Evolutionary conservation across 1,140 invertebrate species (phyloP).

Genomic region (Meloidogyne chitwoodi): DNA sequence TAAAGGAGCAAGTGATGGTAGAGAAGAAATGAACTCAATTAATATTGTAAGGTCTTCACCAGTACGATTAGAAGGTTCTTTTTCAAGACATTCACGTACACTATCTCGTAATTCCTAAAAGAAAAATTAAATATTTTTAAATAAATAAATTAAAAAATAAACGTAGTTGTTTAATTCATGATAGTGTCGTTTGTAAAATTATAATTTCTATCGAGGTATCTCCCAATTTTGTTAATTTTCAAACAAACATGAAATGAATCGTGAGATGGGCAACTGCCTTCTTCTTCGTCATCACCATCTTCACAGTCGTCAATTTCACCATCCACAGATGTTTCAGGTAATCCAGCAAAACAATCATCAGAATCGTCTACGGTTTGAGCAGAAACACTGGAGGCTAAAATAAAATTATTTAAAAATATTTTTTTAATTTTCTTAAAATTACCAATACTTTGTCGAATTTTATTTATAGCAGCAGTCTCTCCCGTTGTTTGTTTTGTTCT

Average conservation of each 20-base stretch:
- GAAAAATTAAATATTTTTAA: slow-evolving; percentile 11
- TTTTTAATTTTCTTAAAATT: neutral
- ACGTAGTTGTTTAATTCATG: too few relatives aligned
- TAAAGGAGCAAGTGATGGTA: slow-evolving; percentile 68
- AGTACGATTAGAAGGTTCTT: slow-evolving; percentile 84
- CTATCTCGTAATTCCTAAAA: slow-evolving; percentile 73
- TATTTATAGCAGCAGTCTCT: neutral
- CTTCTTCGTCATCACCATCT: slow-evolving; percentile 72
- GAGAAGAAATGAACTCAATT: slow-evolving; percentile 91
- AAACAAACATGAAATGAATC: slow-evolving; percentile 68
- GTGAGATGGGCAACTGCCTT: slow-evolving; percentile 73
- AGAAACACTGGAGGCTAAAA: neutral
- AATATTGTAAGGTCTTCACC: slow-evolving; percentile 91
- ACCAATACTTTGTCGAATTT: neutral
- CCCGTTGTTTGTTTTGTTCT: neutral
- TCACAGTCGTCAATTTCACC: slow-evolving; percentile 70
- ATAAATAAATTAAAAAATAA: too few relatives aligned
- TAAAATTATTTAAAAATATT: neutral
- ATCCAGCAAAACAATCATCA: slow-evolving; percentile 61
- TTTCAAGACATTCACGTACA: slow-evolving; percentile 91
- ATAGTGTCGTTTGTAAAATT: too few relatives aligned
- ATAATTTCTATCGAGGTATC: too few relatives aligned
- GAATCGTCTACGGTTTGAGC: neutral
- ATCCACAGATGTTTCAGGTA: slow-evolving; percentile 88
- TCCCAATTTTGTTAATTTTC: slow-evolving; percentile 87